Evolutionary conservation across 2,113 vertebrate genomes (phyloP).

Genomic region (Heteronetta atricapilla): DNA sequence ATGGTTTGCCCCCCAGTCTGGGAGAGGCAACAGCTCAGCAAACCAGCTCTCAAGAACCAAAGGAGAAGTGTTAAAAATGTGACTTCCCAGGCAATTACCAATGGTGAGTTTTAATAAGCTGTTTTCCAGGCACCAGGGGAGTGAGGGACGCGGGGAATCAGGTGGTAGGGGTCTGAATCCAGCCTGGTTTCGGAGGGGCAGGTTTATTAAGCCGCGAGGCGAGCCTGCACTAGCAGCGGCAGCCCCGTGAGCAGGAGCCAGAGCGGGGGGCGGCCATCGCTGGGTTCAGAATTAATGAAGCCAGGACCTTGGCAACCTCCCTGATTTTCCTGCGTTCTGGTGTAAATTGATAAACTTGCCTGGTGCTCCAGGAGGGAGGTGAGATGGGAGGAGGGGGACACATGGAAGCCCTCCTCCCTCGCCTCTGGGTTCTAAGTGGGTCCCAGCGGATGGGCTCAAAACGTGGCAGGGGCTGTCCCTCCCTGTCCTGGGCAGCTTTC

Average conservation of each 20-base stretch:
- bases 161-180: slow-evolving; percentile 2
- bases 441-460: not conserved
- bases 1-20: not conserved
- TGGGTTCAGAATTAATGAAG: slow-evolving; percentile 25
- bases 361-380: not conserved
- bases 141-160: not conserved
- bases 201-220: slow-evolving; percentile 6
- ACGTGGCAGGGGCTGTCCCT: not conserved
- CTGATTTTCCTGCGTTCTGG: not conserved
- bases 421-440: not conserved
- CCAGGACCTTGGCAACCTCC: not conserved
- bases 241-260: not conserved
- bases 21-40: not conserved
- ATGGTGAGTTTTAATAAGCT: slow-evolving; percentile 15
- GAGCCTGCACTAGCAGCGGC: not conserved
- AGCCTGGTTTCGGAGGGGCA: slow-evolving; percentile 10
- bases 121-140: not conserved
- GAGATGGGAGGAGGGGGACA: not conserved
- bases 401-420: not conserved
- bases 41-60: not conserved
- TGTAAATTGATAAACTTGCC: not conserved
- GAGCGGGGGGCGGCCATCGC: not conserved
- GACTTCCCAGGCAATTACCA: slow-evolving; percentile 9
- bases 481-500: not conserved
- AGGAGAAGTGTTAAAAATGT: not conserved